Base-by-base conservation (phyloP, 2,113 vertebrate genomes). In the Calonectris borealis region DNA sequence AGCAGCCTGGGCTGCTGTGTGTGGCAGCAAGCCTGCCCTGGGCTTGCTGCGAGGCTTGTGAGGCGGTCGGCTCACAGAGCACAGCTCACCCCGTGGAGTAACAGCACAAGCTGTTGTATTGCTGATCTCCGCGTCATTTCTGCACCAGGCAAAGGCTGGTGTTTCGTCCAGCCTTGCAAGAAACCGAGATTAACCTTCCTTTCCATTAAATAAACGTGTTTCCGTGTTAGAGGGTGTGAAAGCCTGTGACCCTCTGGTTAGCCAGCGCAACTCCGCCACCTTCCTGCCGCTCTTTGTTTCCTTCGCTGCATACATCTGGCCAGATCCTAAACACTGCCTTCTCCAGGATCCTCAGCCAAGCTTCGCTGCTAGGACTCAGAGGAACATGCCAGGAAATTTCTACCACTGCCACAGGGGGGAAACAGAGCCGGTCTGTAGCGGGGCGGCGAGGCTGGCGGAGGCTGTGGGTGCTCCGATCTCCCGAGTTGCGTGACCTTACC, bases 271-370 rank as follows among this genome's bases (percentile, higher is more conserved):
- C 79, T 83, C 91, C 12, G 88, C 96, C 95, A 86, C 83, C 94
- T 92, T 93, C 86, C 91, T 92, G 95, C 58, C 68, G 16, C 8
- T 71, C 94, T 97, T 96, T 95, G 90, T 96, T 76, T 76, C 75
- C 62, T 69, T 24, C 9, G 52, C 70, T 64, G 66, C 57, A 3
- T 10, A 5, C 83, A 17, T 71, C 52, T 79, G 70, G 48, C n/a
- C 78, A 6, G 32, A 71, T 10, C 16, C 58, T 55, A 9, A 71
- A 19, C 44, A 3, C 65, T 29, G 83, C 68, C 31, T 73, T 77
- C 62, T 26, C 21, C 69, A 16, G 72, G 27, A 38, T 77, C 31
- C 40, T 46, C 38, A 10, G 72, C 16, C 31, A 19, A 48, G 80
- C 76, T 80, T 27, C 40, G 83, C 77, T 69, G 24, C 64, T 7